Evolutionary conservation across 2,113 vertebrate genomes (phyloP).

Genomic region (Anguilla japonica): DNA sequence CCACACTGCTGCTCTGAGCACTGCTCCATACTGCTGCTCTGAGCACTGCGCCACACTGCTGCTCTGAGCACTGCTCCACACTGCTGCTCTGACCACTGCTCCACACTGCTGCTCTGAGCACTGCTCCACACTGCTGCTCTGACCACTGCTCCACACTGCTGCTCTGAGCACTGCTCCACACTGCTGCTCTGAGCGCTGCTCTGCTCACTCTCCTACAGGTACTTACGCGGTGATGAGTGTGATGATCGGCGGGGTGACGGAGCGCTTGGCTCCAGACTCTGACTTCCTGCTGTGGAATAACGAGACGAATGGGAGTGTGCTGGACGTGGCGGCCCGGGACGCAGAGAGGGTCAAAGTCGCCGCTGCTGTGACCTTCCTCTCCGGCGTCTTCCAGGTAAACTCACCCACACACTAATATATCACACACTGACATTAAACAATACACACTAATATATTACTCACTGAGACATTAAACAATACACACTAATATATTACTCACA

Average conservation of each 20-base stretch:
- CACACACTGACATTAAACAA: not conserved
- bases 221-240: slow-evolving; percentile 92
- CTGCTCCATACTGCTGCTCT: not conserved
- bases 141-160: too few species aligned
- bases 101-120: not conserved
- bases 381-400: slow-evolving; percentile 85
- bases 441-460: not conserved
- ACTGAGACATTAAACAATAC: too few species aligned
- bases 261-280: slow-evolving; percentile 76
- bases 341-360: slow-evolving; percentile 75
- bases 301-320: slow-evolving; percentile 47
- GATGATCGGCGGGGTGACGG: slow-evolving; percentile 89
- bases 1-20: not conserved
- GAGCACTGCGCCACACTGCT: not conserved
- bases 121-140: not conserved
- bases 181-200: not conserved
- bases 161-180: not conserved
- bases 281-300: slow-evolving; percentile 61
- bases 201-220: slow-evolving; percentile 62
- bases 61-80: not conserved
- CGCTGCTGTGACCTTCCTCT: slow-evolving; percentile 79
- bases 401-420: not conserved
- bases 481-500: too few species aligned
- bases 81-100: not conserved
- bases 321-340: slow-evolving; percentile 58